Percentiles rank a stretch among this genome's conserved stretches.
Evolutionary conservation across 1,140 invertebrate genomes (phyloP).

Genomic region (Lineus longissimus): DNA sequence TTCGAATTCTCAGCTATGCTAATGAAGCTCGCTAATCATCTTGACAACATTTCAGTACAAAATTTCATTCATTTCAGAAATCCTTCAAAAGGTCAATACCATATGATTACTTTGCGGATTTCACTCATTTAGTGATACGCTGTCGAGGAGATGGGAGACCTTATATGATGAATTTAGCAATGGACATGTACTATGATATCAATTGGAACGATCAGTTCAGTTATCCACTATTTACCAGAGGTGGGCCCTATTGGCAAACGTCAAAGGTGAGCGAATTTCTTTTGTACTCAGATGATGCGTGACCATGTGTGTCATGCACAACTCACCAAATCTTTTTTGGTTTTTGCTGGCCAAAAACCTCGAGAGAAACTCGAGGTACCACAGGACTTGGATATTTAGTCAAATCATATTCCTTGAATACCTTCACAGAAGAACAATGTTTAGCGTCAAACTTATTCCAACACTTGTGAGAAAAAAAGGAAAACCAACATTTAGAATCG

Average conservation of each 20-base stretch:
- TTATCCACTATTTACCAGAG: conserved; percentile 82
- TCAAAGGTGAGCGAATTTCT: conserved; percentile 63
- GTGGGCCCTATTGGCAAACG: conserved; percentile 94
- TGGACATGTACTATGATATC: conserved; percentile 68
- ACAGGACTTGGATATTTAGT: neutral
- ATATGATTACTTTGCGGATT: conserved; percentile 68
- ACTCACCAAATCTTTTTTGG: too few species aligned
- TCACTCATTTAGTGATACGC: conserved; percentile 79
- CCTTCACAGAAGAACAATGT: too few species aligned
- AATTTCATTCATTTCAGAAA: conserved; percentile 58
- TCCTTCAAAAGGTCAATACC: conserved; percentile 73
- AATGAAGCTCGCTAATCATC: too few species aligned
- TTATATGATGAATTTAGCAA: conserved; percentile 75
- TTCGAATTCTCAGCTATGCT: too few species aligned
- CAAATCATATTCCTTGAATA: neutral
- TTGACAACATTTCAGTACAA: too few species aligned
- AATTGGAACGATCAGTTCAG: conserved; percentile 79
- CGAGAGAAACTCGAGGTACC: neutral
- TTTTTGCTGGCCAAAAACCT: conserved; percentile 4
- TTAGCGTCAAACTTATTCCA: too few species aligned
- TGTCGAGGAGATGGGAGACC: conserved; percentile 85
- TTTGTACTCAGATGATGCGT: too few species aligned
- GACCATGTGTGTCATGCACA: too few species aligned
- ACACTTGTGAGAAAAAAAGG: too few species aligned
- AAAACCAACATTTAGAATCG: too few species aligned